Evolutionary conservation across 1,140 invertebrate genomes (phyloP), one percentile per base, ranked within the genome.

Genomic region (Plutomurus gul): DNA sequence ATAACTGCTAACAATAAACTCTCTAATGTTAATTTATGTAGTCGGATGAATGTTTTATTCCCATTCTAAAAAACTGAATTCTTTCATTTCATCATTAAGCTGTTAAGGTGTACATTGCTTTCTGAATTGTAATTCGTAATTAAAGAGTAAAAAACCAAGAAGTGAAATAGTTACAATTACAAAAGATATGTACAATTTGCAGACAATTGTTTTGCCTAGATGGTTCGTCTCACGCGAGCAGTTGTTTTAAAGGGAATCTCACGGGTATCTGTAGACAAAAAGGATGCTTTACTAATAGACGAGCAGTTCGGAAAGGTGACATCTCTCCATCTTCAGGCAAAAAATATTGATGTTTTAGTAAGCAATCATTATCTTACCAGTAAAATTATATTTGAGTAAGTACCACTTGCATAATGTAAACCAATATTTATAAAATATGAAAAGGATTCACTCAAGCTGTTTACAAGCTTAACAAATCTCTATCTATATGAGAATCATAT

Each of bases 401-500:
- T 90, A 85, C 88, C 87, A 85, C 36, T 7, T 71, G 70, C 27
- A 18, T 65, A 30, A 72, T 40, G 74, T 76, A 46, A 76, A 13
- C 13, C 46, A 51, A 71, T 56, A 78, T 30, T 60, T 75, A 70
- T 74, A 6, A 43, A 65, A 33, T 46, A 60, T 13, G 8, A 71
- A 76, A 75, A 70, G 49, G 87, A 90, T 81, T 91, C 91, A 85
- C 82, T 93, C 5, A 84, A 90, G 76, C 82, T 85, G 46, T 85
- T 90, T 0, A 85, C 84, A 22, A 91, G 90, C 83, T 84, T 92
- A 30, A 90, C 89, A 0, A 89, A 91, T 83, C 86, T 93, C 25
- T 92, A 92, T 85, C 83, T 92, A 3, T 91, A 93, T 88, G 90
- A 91, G 83, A 92, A 93, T 82, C 86, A 88, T 84, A 90, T 92